Evolutionary conservation across 2,797 vertebrate species (phyloP).

Genomic region (Argyrosomus regius): DNA sequence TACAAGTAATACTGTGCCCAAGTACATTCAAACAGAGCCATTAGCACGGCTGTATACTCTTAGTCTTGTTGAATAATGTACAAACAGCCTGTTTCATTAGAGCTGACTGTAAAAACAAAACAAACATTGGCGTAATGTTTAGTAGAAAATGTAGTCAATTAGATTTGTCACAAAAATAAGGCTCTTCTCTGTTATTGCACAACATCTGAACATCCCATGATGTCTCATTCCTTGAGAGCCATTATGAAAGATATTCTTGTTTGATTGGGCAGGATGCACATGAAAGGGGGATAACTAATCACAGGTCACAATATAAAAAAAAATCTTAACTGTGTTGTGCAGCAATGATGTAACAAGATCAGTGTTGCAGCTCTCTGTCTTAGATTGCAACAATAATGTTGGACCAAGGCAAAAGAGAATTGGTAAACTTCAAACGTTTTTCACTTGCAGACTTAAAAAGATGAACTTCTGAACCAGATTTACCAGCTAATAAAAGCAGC

Average conservation of each 20-base stretch:
- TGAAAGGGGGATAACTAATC: conserved; percentile 19
- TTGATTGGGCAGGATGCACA: neutral
- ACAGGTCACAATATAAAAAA: conserved; percentile 25
- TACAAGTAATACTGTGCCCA: too few species aligned
- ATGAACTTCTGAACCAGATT: conserved; percentile 40
- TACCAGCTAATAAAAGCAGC: conserved; percentile 8
- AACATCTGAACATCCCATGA: neutral
- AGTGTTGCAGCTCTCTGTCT: conserved; percentile 18
- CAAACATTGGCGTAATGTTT: neutral
- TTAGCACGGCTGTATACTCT: neutral
- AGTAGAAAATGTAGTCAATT: neutral
- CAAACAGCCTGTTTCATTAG: neutral
- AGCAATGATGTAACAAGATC: conserved; percentile 20
- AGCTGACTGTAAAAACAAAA: neutral
- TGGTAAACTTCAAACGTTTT: conserved; percentile 36
- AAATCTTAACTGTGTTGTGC: neutral
- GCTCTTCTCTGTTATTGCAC: neutral
- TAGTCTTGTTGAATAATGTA: neutral
- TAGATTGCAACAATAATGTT: neutral
- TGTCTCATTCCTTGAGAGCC: neutral
- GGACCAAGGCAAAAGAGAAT: conserved; percentile 34
- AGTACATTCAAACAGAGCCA: too few species aligned
- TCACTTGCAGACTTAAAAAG: conserved; percentile 33
- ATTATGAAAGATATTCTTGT: neutral
- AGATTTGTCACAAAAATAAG: neutral